Evolutionary conservation across 2,113 vertebrate species (phyloP), one percentile per base, ranked within the genome.

Genomic region (Cariama cristata): DNA sequence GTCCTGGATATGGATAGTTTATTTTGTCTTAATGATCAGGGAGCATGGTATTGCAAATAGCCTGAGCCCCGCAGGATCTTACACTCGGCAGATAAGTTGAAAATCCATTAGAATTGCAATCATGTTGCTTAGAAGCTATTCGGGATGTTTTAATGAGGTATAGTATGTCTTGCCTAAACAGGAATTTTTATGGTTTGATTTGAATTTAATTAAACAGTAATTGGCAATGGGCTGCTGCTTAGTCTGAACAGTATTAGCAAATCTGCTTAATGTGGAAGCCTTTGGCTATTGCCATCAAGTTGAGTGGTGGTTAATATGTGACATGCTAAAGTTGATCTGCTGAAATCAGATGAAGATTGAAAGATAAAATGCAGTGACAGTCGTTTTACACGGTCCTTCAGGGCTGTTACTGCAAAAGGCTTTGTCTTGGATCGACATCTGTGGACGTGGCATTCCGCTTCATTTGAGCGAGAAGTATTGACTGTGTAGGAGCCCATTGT

Each of bases 381-480:
- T 35, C 47, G 53, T 32, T 63, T 4, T 2, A 1, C 45, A 8
- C 27, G 1, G 9, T 11, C 33, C 69, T 79, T 62, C 17, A 11
- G 75, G 73, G 40, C 82, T 30, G 0, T 38, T 21, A 2, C 86
- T 81, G 89, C 75, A 9, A 8, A 20, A 53, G 76, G 81, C 32
- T 66, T 50, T 23, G 11, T 13, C 55, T 49, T 20, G 64, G 28
- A 28, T 23, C 7, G 5, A 26, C 14, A 0, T 7, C 73, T 23
- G 30, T 5, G 86, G 71, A 3, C 13, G 3, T 0, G 0, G 38
- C 77, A 7, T 33, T 27, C 8, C 53, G 0, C 40, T 2, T 6
- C 1, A 5, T 16, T 30, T 15, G 21, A 8, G 24, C 0, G 1
- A 14, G 14, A 7, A 4, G 30, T 3, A 2, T 5, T 26, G 45